These are phyloP conservation scores for Chaetodon trifascialis DNA, from an alignment of 2,113 vertebrate genomes.

Conservation along the genomic window DNA sequence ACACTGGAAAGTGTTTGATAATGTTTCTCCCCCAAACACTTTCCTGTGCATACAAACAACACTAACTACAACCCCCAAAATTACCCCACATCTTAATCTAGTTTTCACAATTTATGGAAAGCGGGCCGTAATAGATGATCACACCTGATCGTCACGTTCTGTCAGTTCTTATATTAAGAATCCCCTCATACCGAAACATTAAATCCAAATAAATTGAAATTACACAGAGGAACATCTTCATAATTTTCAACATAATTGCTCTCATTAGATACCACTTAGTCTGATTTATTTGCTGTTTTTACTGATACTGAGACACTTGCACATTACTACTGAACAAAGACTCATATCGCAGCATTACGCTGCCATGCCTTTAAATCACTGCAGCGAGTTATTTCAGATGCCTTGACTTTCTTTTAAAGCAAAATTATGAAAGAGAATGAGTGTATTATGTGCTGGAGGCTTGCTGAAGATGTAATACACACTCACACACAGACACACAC, in stretches of 20 bases:
- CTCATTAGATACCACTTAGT: conserved; percentile 49
- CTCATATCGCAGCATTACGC: background rate
- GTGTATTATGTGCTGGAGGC: background rate
- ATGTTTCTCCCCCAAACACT: background rate
- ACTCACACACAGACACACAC: background rate
- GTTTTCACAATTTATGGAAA: background rate
- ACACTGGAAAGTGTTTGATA: background rate
- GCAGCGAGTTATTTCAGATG: background rate
- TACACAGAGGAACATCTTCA: conserved; percentile 20
- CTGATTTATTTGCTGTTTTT: conserved; percentile 48
- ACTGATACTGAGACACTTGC: background rate
- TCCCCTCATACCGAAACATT: conserved; percentile 5
- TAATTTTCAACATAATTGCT: conserved; percentile 43
- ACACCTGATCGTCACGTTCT: background rate
- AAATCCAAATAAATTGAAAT: conserved; percentile 39
- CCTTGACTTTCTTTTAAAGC: background rate
- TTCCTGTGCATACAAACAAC: background rate
- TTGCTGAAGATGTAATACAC: background rate
- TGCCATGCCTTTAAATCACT: background rate
- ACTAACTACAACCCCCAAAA: too few relatives aligned
- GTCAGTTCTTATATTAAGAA: background rate
- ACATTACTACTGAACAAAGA: background rate
- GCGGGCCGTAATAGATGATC: background rate
- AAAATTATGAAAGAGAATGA: background rate
- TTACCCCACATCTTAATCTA: too few relatives aligned